Evolutionary conservation across 2,888 invertebrate species (phyloP).

Genomic region (Leptinotarsa rubiginosa): DNA sequence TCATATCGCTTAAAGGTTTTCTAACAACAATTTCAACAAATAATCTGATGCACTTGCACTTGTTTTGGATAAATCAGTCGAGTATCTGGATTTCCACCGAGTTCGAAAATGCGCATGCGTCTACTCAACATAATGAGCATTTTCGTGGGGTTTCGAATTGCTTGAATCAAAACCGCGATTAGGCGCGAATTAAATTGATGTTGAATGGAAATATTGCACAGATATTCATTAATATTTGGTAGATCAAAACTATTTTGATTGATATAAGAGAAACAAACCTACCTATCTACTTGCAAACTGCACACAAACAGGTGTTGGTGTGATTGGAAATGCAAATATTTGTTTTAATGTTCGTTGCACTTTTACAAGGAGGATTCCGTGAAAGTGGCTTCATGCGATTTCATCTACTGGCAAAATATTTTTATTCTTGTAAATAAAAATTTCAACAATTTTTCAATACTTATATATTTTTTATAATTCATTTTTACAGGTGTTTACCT

Average conservation of each 20-base stretch:
- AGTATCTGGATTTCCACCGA: conserved; percentile 58
- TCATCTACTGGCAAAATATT: no score
- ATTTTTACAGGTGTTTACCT: no score
- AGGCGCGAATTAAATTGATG: background rate
- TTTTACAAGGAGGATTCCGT: background rate
- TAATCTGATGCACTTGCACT: conserved; percentile 59
- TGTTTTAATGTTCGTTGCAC: conserved; percentile 14
- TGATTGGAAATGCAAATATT: conserved; percentile 17
- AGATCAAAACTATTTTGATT: background rate
- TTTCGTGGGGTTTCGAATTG: conserved; percentile 24
- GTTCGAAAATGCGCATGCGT: conserved; percentile 53
- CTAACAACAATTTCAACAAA: conserved; percentile 47
- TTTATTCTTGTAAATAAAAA: no score
- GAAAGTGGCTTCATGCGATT: no score
- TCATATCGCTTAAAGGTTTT: conserved; percentile 52
- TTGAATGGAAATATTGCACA: background rate
- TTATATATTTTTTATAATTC: no score
- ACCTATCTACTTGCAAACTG: background rate
- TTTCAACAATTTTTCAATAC: no score
- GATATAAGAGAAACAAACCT: background rate
- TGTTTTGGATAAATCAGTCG: conserved; percentile 62
- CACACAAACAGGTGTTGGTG: background rate
- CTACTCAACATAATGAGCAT: conserved; percentile 6
- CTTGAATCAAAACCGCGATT: conserved; percentile 19
- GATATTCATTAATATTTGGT: background rate